Evolutionary conservation across 2,888 invertebrate species (phyloP).

Genomic region (Ceraclea dissimilis): DNA sequence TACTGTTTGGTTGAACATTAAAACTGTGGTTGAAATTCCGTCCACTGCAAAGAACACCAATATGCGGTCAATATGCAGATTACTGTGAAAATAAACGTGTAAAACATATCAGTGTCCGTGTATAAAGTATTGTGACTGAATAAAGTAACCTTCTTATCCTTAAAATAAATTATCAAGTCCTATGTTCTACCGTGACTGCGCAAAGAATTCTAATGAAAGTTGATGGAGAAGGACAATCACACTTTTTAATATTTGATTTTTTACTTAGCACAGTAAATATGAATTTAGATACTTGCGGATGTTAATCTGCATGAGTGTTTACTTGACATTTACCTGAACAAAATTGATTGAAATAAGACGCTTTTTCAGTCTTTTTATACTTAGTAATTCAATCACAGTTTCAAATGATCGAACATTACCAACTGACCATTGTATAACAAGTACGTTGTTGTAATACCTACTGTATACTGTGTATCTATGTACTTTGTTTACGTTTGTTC

Average conservation of each 20-base stretch:
- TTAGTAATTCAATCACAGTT: conserved; percentile 6
- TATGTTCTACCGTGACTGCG: too few species aligned
- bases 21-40: background rate
- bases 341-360: too few species aligned
- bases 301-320: too few species aligned
- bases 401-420: conserved; percentile 15
- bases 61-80: background rate
- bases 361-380: too few species aligned
- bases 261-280: too few species aligned
- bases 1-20: too few species aligned
- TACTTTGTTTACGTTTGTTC: conserved; percentile 42
- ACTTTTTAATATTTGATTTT: too few species aligned
- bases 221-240: too few species aligned
- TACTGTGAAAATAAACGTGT: background rate
- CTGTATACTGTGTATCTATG: conserved; percentile 29
- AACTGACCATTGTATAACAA: background rate
- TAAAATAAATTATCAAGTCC: too few species aligned
- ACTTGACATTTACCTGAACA: too few species aligned
- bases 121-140: background rate
- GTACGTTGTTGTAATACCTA: conserved; percentile 21
- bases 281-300: too few species aligned
- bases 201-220: too few species aligned
- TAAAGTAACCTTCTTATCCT: background rate
- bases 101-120: background rate
- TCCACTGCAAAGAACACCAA: background rate